A percentile compares a stretch with the other conserved stretches of the same genome.
phyloP scores from a whole-genome alignment of 2,113 vertebrate species.

The Peucedramus taeniatus region DNA sequence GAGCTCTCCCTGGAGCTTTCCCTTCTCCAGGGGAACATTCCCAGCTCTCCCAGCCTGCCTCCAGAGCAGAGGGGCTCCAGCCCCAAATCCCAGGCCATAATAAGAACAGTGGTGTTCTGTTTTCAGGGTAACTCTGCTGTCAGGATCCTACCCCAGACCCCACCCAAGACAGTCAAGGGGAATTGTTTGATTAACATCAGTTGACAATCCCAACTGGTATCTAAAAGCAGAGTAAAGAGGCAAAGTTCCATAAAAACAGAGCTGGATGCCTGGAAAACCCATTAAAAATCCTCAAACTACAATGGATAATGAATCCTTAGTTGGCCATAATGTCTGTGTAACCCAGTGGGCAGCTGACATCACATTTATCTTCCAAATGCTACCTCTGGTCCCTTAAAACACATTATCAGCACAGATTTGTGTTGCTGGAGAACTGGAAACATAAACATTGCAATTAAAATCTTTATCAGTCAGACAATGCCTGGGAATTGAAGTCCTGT shows the following conservation, averaged over 20 bases:
- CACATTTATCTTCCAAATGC: slow-evolving; percentile 19
- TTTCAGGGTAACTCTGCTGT: not conserved
- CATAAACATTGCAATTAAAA: slow-evolving; percentile 58
- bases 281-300: not conserved
- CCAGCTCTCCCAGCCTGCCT: not conserved
- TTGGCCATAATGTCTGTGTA: not conserved
- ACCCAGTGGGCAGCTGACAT: slow-evolving; percentile 24
- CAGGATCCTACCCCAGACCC: not conserved
- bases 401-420: slow-evolving; percentile 25
- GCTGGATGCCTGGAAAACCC: not conserved
- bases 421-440: slow-evolving; percentile 4
- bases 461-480: slow-evolving; percentile 31
- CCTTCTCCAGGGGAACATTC: not conserved
- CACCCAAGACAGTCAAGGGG: not conserved
- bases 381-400: slow-evolving; percentile 8
- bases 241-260: not conserved
- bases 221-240: not conserved
- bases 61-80: not conserved
- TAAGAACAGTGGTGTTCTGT: not conserved
- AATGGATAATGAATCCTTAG: not conserved
- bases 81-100: not conserved
- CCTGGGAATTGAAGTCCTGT: not conserved
- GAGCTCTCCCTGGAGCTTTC: not conserved
- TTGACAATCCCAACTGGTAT: not conserved
- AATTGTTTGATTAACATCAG: not conserved